Evolutionary conservation across 2,888 invertebrate species (phyloP).

Genomic region (Sipha maydis): DNA sequence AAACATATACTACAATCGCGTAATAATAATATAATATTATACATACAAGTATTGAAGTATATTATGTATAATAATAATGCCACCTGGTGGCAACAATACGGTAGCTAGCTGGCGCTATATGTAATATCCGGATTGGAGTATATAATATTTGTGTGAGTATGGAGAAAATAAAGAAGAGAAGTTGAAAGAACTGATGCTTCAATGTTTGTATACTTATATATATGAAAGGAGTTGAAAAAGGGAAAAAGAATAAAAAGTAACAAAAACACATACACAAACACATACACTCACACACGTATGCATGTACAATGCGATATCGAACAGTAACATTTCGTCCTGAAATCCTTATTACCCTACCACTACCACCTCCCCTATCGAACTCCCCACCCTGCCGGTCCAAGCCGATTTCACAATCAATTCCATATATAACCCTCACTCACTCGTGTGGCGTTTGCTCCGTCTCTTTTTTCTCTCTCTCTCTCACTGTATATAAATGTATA

Average conservation of each 20-base stretch:
- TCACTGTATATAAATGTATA: neutral
- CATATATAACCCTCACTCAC: conserved; percentile 33
- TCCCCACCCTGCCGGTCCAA: neutral
- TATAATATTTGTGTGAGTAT: neutral
- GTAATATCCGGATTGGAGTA: neutral
- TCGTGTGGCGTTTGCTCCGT: neutral
- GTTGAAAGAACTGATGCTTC: neutral
- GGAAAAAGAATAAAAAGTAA: conserved; percentile 1
- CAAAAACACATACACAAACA: conserved; percentile 24
- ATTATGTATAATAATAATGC: neutral
- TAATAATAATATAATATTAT: neutral
- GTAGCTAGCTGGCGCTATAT: neutral
- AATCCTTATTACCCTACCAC: conserved; percentile 52
- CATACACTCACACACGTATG: neutral
- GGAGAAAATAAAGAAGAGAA: neutral
- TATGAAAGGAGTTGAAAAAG: neutral
- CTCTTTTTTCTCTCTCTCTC: no score
- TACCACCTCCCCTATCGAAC: neutral
- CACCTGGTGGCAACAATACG: neutral
- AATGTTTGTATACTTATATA: neutral
- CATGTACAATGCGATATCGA: conserved; percentile 34
- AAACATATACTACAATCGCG: neutral
- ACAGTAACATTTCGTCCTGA: conserved; percentile 51
- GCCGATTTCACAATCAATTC: conserved; percentile 58
- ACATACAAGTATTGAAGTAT: neutral